Percentiles rank a stretch among this genome's conserved stretches.
phyloP scores from a whole-genome alignment of 2,113 vertebrate species.

The Tenrec ecaudatus region DNA sequence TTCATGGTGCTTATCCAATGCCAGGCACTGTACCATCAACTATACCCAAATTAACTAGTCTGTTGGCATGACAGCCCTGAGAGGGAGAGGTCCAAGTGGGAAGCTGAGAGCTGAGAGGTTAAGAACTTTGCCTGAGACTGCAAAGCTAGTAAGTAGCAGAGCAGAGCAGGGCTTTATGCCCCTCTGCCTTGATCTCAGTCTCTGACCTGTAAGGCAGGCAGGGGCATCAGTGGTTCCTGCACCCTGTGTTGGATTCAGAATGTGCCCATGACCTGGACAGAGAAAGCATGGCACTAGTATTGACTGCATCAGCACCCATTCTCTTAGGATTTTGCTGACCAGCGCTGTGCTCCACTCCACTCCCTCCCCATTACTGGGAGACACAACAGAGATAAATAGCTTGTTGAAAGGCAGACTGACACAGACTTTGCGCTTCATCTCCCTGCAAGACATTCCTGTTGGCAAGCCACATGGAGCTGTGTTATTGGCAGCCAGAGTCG shows the following conservation, averaged over 20 bases:
- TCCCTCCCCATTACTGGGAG: no score
- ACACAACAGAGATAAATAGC: no score
- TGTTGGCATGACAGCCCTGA: not conserved
- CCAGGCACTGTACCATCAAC: not conserved
- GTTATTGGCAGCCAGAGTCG: no score
- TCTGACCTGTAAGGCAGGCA: not conserved
- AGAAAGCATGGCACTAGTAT: not conserved
- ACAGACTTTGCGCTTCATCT: no score
- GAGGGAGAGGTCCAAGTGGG: not conserved
- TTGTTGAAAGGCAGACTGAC: no score
- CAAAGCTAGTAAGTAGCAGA: not conserved
- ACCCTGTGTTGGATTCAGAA: not conserved
- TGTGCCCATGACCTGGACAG: not conserved
- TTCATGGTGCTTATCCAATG: not conserved
- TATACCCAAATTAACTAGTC: not conserved
- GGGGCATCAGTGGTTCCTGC: not conserved
- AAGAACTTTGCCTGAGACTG: not conserved
- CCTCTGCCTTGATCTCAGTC: not conserved
- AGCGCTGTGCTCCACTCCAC: not conserved
- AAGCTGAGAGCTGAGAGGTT: conserved; percentile 2
- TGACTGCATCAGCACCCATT: not conserved
- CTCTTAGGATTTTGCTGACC: not conserved
- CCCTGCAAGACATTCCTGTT: no score
- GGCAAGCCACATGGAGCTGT: no score
- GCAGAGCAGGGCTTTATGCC: conserved; percentile 24